A percentile compares a stretch with the other conserved stretches of the same genome.
These are phyloP conservation scores for Flexamia atlantica DNA, from an alignment of 2,888 invertebrate genomes.

Conservation along the genomic window DNA sequence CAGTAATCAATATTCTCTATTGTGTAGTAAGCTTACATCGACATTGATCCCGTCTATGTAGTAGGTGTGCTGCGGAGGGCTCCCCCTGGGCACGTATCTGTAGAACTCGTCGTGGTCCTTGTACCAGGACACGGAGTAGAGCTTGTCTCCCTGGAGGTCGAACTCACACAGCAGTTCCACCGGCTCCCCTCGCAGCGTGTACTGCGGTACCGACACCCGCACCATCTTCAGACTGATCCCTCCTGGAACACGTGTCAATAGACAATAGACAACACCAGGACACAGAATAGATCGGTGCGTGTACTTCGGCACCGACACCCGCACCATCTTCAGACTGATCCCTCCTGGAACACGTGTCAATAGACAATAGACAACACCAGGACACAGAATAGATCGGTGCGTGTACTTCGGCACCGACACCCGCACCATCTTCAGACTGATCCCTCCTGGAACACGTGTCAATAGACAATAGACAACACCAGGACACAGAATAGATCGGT, in stretches of 20 bases:
- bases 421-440: slow-evolving; percentile 78
- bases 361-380: no score
- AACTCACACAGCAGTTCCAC: slow-evolving; percentile 83
- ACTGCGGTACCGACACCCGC: slow-evolving; percentile 81
- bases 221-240: slow-evolving; percentile 77
- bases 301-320: slow-evolving; percentile 81
- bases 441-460: slow-evolving; percentile 67
- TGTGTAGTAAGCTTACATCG: slow-evolving; percentile 80
- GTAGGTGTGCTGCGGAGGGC: slow-evolving; percentile 80
- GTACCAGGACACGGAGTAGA: slow-evolving; percentile 92
- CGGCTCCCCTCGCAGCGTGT: slow-evolving; percentile 81
- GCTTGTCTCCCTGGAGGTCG: slow-evolving; percentile 81
- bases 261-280: no score
- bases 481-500: no score
- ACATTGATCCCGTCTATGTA: slow-evolving; percentile 83
- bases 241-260: slow-evolving; percentile 65
- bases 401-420: slow-evolving; percentile 82
- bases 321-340: slow-evolving; percentile 77
- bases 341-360: no score
- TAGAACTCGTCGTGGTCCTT: slow-evolving; percentile 92
- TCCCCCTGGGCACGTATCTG: slow-evolving; percentile 82
- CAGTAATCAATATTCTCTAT: no score
- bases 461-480: no score
- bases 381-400: no score
- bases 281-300: no score